These are phyloP conservation scores for Odontocerum albicorne DNA, from an alignment of 2,888 invertebrate genomes.

Conservation along the genomic window DNA sequence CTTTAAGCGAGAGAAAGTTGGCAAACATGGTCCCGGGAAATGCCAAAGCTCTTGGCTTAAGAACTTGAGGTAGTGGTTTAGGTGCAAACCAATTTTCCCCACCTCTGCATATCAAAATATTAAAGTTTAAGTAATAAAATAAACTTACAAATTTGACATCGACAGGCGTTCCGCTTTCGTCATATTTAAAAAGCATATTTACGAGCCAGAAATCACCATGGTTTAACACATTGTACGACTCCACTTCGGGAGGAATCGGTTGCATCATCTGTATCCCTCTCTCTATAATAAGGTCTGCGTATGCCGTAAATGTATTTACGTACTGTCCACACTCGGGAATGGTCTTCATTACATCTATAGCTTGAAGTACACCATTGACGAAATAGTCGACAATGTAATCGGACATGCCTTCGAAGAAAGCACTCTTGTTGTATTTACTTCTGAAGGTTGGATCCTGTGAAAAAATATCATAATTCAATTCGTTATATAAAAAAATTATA, in stretches of 20 bases:
- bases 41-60: too few relatives aligned
- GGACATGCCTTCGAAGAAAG: slow-evolving; percentile 23
- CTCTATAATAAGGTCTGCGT: slow-evolving; percentile 9
- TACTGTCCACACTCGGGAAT: slow-evolving; percentile 19
- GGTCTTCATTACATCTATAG: slow-evolving; percentile 20
- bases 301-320: slow-evolving; percentile 17
- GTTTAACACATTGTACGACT: slow-evolving; percentile 50
- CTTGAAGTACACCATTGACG: slow-evolving; percentile 27
- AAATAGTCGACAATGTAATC: slow-evolving; percentile 15
- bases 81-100: too few relatives aligned
- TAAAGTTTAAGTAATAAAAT: too few relatives aligned
- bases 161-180: slow-evolving; percentile 42
- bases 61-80: too few relatives aligned
- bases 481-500: not conserved
- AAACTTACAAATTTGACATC: slow-evolving; percentile 50
- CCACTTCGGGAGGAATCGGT: slow-evolving; percentile 26
- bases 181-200: slow-evolving; percentile 55
- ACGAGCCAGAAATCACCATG: slow-evolving; percentile 59
- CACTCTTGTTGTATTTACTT: slow-evolving; percentile 15
- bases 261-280: slow-evolving; percentile 15
- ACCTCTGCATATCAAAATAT: too few relatives aligned
- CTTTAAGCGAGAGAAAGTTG: too few relatives aligned
- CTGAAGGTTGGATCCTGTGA: slow-evolving; percentile 29
- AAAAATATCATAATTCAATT: too few relatives aligned
- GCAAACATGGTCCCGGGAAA: too few relatives aligned